Conservation (phyloP, 2,797 vertebrate species). For the Coregonus ussuriensis region DNA sequence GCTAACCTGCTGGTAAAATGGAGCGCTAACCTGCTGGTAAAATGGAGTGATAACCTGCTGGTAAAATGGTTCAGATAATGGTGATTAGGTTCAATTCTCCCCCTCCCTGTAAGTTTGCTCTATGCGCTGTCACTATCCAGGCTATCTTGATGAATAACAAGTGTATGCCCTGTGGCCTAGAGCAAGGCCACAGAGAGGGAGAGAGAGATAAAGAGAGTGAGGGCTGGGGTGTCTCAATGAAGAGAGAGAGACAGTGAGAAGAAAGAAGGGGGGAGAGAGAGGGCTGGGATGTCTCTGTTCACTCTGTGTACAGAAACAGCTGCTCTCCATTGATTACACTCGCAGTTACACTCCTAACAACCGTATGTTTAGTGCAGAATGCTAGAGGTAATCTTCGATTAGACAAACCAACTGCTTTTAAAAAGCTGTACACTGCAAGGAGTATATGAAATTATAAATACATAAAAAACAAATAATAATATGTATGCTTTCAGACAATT, state of each 20-base stretch:
- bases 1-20: too few species aligned
- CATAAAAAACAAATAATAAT: too few species aligned
- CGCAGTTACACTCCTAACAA: slow-evolving; percentile 57
- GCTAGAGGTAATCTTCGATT: slow-evolving; percentile 9
- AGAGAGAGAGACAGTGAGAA: too few species aligned
- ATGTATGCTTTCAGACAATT: too few species aligned
- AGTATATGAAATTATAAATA: slow-evolving; percentile 44
- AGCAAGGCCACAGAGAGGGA: slow-evolving; percentile 36
- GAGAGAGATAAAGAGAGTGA: slow-evolving; percentile 20
- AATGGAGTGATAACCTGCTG: slow-evolving; percentile 8
- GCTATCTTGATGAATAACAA: slow-evolving; percentile 70
- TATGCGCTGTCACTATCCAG: slow-evolving; percentile 60
- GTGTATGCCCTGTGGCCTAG: slow-evolving; percentile 48
- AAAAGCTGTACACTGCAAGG: slow-evolving; percentile 9
- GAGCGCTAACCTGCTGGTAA: too few species aligned
- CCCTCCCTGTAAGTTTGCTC: slow-evolving; percentile 60
- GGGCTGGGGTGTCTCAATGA: background rate
- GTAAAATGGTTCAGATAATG: slow-evolving; percentile 73
- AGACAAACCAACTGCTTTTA: slow-evolving; percentile 56
- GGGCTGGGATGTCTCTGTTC: background rate
- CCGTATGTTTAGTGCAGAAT: slow-evolving; percentile 41
- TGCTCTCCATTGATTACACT: slow-evolving; percentile 64
- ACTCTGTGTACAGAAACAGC: slow-evolving; percentile 19
- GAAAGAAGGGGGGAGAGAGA: too few species aligned
- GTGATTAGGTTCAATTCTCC: slow-evolving; percentile 65